These are phyloP conservation scores for Hylia prasina DNA, from an alignment of 2,113 vertebrate species.

Conservation along the genomic window DNA sequence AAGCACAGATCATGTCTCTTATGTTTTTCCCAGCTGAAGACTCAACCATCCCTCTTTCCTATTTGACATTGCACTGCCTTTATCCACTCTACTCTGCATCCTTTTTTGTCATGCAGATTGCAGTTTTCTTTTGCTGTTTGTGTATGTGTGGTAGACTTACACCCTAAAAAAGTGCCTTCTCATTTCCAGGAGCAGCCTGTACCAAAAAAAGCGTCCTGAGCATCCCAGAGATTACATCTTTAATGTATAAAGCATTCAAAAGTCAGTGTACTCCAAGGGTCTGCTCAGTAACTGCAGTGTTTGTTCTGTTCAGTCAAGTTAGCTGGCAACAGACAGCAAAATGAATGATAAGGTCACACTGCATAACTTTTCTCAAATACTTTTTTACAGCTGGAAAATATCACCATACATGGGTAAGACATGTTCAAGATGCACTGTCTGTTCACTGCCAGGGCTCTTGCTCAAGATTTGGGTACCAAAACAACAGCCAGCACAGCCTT, in stretches of 20 bases:
- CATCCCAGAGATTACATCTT: not conserved
- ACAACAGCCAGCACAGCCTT: not conserved
- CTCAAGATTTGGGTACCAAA: not conserved
- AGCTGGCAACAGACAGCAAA: not conserved
- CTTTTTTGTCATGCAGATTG: not conserved
- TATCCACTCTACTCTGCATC: not conserved
- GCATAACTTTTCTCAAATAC: not conserved
- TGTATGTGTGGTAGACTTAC: not conserved
- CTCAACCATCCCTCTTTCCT: not conserved
- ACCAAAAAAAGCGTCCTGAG: not conserved
- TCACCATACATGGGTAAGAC: not conserved
- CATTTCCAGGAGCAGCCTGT: not conserved
- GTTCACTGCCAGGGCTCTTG: not conserved
- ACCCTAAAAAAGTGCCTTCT: not conserved
- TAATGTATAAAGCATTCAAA: not conserved
- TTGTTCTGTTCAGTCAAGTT: not conserved
- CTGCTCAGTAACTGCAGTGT: not conserved
- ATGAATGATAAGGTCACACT: not conserved
- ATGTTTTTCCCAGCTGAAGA: not conserved
- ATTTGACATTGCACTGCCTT: not conserved
- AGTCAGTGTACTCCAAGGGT: not conserved
- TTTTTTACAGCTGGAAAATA: slow-evolving; percentile 27
- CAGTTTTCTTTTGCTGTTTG: not conserved
- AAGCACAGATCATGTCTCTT: not conserved
- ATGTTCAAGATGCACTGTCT: not conserved